Percentiles rank a stretch among this genome's conserved stretches.
Evolutionary conservation across 2,113 vertebrate species (phyloP).

Genomic region (Dipodomys spectabilis): DNA sequence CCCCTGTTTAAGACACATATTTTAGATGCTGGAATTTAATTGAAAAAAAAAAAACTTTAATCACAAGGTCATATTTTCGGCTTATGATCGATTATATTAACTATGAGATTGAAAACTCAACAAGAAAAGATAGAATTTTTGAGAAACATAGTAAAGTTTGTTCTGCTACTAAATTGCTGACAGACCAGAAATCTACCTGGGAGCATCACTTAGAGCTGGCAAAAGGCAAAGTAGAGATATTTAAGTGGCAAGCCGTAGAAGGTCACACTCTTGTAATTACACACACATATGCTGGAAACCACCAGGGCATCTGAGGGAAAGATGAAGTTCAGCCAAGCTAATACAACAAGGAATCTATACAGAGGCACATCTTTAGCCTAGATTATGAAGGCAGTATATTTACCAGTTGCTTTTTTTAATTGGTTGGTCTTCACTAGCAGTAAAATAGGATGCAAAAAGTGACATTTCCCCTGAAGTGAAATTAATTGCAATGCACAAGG

Average conservation of each 20-base stretch:
- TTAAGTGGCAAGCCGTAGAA: slow-evolving; percentile 76
- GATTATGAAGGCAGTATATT: background rate
- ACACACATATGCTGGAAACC: slow-evolving; percentile 66
- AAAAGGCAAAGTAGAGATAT: slow-evolving; percentile 66
- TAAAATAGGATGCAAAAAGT: background rate
- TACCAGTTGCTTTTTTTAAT: background rate
- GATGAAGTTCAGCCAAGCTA: slow-evolving; percentile 60
- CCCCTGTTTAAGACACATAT: background rate
- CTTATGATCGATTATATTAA: background rate
- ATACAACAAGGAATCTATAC: slow-evolving; percentile 22
- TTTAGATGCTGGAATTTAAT: background rate
- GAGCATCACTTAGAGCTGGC: slow-evolving; percentile 61
- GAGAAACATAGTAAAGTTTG: background rate
- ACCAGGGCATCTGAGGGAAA: slow-evolving; percentile 38
- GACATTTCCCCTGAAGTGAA: background rate
- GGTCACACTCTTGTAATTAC: slow-evolving; percentile 70
- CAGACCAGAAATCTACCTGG: slow-evolving; percentile 66
- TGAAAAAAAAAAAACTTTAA: background rate
- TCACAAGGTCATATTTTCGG: background rate
- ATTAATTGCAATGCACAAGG: background rate
- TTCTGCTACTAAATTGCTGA: slow-evolving; percentile 72
- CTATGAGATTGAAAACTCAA: background rate
- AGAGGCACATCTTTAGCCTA: background rate
- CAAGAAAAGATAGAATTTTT: background rate
- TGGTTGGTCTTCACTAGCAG: background rate